Evolutionary conservation across 2,113 vertebrate species (phyloP), one percentile per base, ranked within the genome.

Genomic region (Elaphurus davidianus): DNA sequence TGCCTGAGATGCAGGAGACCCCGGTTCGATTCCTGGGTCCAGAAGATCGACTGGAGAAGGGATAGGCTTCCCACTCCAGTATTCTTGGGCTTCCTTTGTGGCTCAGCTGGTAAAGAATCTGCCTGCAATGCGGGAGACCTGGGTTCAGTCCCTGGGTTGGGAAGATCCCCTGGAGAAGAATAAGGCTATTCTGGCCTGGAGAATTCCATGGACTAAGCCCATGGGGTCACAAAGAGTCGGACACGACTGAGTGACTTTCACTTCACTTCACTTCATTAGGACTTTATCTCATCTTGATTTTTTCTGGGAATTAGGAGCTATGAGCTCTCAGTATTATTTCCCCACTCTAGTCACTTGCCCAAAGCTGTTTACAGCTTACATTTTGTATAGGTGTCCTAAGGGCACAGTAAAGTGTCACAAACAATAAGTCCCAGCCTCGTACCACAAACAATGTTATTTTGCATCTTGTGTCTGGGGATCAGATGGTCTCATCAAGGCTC

Each of bases 121-220:
- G 0, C 33, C 33, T 21, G 17, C 64, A 36, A 21, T 11, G 1
- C 5, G 4, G n/a, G n/a, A 36, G 17, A 71, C n/a, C 9, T 11
- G 8, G 64, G n/a, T 21, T 67, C 0, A 1, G 5, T 36, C 17
- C 64, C 64, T 67, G 17, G 9, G 33, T 67, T 21, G 64, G 33
- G n/a, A 67, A 67, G 64, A 9, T 36, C 17, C 64, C 8, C 64
- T 67, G 17, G n/a, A 36, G 17, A 67, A 36, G 17, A 2, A 33
- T 36, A 36, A 67, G 64, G 33, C 64, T 67, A 11, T 19, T 36
- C 64, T 67, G n/a, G 33, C 33, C n/a, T 36, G 16, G 17, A 67
- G 33, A 67, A 11, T 11, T 67, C 17, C 64, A 36, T 11, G 64
- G 1, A 67, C 64, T 67, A 67, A 40, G 19, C 6, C 67, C n/a